These are phyloP conservation scores for Arrhopalites spinosus DNA, from an alignment of 2,888 invertebrate species.

Conservation along the genomic window DNA sequence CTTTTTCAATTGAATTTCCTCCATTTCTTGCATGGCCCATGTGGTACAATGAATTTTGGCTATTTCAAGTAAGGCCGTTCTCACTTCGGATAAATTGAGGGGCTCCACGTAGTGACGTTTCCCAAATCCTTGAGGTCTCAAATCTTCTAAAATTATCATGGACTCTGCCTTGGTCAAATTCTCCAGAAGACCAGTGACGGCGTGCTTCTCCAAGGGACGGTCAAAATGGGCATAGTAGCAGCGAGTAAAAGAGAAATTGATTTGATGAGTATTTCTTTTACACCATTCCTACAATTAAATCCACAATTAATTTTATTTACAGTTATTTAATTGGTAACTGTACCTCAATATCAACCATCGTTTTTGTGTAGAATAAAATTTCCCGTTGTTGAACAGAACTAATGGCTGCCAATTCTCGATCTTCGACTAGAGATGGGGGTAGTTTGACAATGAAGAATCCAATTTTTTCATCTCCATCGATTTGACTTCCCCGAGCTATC, in stretches of 20 bases:
- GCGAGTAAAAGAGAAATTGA: conserved; percentile 44
- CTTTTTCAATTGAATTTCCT: background rate
- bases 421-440: conserved; percentile 40
- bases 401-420: conserved; percentile 41
- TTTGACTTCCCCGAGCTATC: background rate
- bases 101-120: conserved; percentile 54
- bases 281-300: too few species aligned
- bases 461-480: conserved; percentile 32
- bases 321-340: background rate
- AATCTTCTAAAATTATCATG: conserved; percentile 57
- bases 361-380: conserved; percentile 57
- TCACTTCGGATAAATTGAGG: conserved; percentile 53
- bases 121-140: conserved; percentile 53
- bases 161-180: conserved; percentile 55
- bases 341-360: conserved; percentile 18
- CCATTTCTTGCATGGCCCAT: conserved; percentile 50
- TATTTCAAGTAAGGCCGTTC: conserved; percentile 48
- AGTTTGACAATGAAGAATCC: conserved; percentile 49
- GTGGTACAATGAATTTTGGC: conserved; percentile 56
- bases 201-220: conserved; percentile 38
- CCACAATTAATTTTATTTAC: background rate
- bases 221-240: conserved; percentile 56
- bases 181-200: conserved; percentile 43
- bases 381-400: conserved; percentile 55
- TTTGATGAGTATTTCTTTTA: background rate